Conservation (phyloP, 2,888 invertebrate species). For the Pomacea canaliculata region DNA sequence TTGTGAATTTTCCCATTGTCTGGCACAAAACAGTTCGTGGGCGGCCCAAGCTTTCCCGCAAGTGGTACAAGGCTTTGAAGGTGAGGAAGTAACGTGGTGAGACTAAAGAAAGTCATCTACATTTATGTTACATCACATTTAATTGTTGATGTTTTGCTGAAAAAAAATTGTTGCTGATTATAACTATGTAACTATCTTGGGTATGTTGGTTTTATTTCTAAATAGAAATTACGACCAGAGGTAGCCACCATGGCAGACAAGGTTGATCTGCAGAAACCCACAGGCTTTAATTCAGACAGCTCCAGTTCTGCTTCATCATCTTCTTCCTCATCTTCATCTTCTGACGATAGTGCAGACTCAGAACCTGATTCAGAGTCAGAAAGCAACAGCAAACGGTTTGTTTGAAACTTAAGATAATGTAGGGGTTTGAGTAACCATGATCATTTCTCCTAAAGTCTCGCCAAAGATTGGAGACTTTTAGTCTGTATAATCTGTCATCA, state of each 20-base stretch:
- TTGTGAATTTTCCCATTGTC: conserved; percentile 95
- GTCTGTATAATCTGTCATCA: no score
- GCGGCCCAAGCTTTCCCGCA: conserved; percentile 93
- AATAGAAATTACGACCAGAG: conserved; percentile 63
- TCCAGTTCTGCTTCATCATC: conserved; percentile 83
- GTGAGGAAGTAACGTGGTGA: conserved; percentile 50
- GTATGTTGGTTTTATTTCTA: neutral
- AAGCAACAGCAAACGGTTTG: conserved; percentile 26
- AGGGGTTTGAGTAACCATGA: conserved; percentile 15
- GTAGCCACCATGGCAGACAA: conserved; percentile 72
- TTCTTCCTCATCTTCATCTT: conserved; percentile 76
- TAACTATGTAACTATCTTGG: no score
- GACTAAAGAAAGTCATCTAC: no score
- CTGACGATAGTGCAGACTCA: conserved; percentile 37
- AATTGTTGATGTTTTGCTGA: no score
- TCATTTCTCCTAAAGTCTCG: no score
- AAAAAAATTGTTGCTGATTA: no score
- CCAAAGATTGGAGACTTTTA: no score
- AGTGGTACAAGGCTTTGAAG: conserved; percentile 81
- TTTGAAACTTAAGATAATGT: conserved; percentile 17
- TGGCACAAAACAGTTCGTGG: conserved; percentile 97
- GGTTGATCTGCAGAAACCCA: conserved; percentile 87
- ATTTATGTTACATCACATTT: no score
- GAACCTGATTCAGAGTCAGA: conserved; percentile 39
- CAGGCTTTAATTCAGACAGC: conserved; percentile 94